These are phyloP conservation scores for Metellina segmentata DNA, from an alignment of 2,888 invertebrate genomes.

Conservation along the genomic window DNA sequence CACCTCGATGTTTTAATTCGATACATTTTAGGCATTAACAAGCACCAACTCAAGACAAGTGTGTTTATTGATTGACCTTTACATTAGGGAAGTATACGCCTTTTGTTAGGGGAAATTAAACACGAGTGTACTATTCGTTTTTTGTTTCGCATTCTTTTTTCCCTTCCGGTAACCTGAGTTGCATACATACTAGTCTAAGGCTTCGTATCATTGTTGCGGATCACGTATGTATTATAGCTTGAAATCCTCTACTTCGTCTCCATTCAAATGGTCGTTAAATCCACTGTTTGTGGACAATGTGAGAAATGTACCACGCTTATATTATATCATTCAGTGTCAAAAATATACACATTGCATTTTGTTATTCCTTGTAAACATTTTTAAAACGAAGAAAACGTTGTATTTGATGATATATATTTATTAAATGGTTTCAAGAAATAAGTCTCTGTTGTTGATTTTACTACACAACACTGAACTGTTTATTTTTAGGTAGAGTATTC, in stretches of 20 bases:
- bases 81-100: too few species aligned
- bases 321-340: neutral
- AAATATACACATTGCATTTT: neutral
- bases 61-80: too few species aligned
- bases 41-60: too few species aligned
- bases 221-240: neutral
- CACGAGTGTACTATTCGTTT: too few species aligned
- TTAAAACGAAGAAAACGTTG: conserved; percentile 25
- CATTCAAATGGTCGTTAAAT: neutral
- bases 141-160: too few species aligned
- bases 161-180: neutral
- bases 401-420: conserved; percentile 32
- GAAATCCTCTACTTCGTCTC: neutral
- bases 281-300: neutral
- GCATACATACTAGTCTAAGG: neutral
- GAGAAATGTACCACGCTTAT: neutral
- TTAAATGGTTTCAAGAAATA: neutral
- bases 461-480: neutral
- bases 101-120: too few species aligned
- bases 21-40: too few species aligned
- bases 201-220: neutral
- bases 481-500: neutral
- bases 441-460: neutral
- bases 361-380: conserved; percentile 10
- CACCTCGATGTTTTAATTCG: too few species aligned